phyloP scores from a whole-genome alignment of 1,140 invertebrate species.

The Calosoma granatense region DNA sequence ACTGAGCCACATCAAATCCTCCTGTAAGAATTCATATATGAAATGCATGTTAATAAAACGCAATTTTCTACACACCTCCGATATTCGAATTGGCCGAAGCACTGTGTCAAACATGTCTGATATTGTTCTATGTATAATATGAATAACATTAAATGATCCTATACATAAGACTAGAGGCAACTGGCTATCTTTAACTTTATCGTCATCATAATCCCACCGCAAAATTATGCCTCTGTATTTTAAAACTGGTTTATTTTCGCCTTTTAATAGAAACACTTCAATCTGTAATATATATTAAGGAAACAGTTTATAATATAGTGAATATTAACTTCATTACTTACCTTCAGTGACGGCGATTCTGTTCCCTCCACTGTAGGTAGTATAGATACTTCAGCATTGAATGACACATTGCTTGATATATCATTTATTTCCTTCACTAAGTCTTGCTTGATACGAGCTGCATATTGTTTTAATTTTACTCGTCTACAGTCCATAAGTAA shows the following conservation, averaged over 20 bases:
- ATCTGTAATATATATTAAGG: too few relatives aligned
- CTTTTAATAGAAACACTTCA: not conserved
- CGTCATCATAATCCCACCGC: not conserved
- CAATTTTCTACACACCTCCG: not conserved
- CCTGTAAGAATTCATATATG: not conserved
- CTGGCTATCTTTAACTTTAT: not conserved
- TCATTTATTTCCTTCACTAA: slow-evolving; percentile 26
- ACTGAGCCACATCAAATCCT: slow-evolving; percentile 1
- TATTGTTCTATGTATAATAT: not conserved
- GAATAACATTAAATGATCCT: not conserved
- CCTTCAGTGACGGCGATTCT: too few relatives aligned
- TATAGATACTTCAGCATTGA: slow-evolving; percentile 19
- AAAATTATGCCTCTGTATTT: not conserved
- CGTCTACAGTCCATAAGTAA: slow-evolving; percentile 31
- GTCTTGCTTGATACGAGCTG: slow-evolving; percentile 33
- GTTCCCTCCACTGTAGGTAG: too few relatives aligned
- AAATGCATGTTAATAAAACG: not conserved
- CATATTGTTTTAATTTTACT: slow-evolving; percentile 37
- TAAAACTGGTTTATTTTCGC: not conserved
- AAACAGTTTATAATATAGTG: too few relatives aligned
- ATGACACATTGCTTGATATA: too few relatives aligned
- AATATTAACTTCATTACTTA: too few relatives aligned
- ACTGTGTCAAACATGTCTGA: not conserved
- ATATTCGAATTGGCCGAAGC: not conserved
- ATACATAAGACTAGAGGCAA: not conserved